A percentile compares a stretch with the other conserved stretches of the same genome.
Evolutionary conservation across 2,888 invertebrate species (phyloP).

Genomic region (Caenorhabditis drosophilae): DNA sequence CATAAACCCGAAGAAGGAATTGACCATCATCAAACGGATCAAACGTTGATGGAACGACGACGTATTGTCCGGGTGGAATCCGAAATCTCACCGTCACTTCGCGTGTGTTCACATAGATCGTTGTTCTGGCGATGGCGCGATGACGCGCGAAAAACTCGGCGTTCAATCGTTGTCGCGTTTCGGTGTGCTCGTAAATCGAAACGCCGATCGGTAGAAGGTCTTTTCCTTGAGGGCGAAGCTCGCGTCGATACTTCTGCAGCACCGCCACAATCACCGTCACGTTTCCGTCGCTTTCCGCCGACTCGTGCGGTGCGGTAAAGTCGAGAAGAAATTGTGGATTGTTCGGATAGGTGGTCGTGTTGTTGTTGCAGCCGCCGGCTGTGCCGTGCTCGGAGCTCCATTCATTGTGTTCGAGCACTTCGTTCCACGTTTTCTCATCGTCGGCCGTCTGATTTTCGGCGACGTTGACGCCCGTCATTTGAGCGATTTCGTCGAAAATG

Average conservation of each 20-base stretch:
- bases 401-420: slow-evolving; percentile 87
- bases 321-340: slow-evolving; percentile 90
- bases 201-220: slow-evolving; percentile 94
- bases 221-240: slow-evolving; percentile 84
- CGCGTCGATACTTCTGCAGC: slow-evolving; percentile 81
- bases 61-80: slow-evolving; percentile 88
- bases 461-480: slow-evolving; percentile 60
- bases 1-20: slow-evolving; percentile 90
- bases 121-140: slow-evolving; percentile 78
- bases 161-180: slow-evolving; percentile 1
- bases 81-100: slow-evolving; percentile 85
- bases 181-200: slow-evolving; percentile 79
- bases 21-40: slow-evolving; percentile 94
- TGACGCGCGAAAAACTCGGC: slow-evolving; percentile 86
- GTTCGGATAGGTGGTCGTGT: slow-evolving; percentile 83
- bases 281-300: slow-evolving; percentile 76
- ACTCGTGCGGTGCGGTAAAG: slow-evolving; percentile 82
- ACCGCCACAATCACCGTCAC: slow-evolving; percentile 84
- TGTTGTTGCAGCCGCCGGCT: slow-evolving; percentile 93
- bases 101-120: slow-evolving; percentile 91
- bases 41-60: slow-evolving; percentile 93
- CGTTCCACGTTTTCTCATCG: slow-evolving; percentile 78
- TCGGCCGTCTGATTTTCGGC: slow-evolving; percentile 74
- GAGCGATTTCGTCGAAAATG: slow-evolving; percentile 76
- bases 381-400: slow-evolving; percentile 86